These are phyloP conservation scores for Philopotamus ludificatus DNA, from an alignment of 1,140 invertebrate genomes.

Conservation along the genomic window DNA sequence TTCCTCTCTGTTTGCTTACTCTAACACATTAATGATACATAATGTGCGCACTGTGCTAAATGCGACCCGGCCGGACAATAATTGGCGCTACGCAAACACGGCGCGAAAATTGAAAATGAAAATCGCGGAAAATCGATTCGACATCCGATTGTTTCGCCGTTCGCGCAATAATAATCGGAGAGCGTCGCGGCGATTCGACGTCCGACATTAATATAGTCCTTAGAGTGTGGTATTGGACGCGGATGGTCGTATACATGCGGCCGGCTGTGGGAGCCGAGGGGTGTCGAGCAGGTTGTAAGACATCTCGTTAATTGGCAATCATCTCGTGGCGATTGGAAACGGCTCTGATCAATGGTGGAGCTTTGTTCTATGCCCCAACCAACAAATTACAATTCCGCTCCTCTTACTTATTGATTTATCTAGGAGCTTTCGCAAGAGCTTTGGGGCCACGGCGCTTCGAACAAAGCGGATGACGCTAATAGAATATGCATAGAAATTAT, in stretches of 20 bases:
- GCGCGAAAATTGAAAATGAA: too few relatives aligned
- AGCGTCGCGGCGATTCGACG: background rate
- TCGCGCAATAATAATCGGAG: background rate
- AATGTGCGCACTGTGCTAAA: constrained; percentile 3
- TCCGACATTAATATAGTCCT: background rate
- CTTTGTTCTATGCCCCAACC: constrained; percentile 1
- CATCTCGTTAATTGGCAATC: constrained; percentile 28
- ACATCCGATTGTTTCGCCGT: too few relatives aligned
- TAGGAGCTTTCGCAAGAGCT: background rate
- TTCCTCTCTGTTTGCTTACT: constrained; percentile 23
- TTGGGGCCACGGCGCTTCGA: too few relatives aligned
- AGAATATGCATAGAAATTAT: too few relatives aligned
- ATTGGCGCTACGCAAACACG: too few relatives aligned
- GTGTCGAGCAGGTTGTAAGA: constrained; percentile 24
- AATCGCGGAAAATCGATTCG: too few relatives aligned
- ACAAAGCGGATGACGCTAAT: too few relatives aligned
- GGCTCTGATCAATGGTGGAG: constrained; percentile 6
- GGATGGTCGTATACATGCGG: background rate
- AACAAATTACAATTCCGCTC: background rate
- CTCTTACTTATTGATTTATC: constrained; percentile 18
- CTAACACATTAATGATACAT: constrained; percentile 25
- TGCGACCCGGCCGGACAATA: too few relatives aligned
- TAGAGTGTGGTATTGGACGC: background rate
- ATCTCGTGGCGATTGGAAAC: constrained; percentile 3
- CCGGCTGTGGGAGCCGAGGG: background rate